These are phyloP conservation scores for Drosophila setosimentum DNA, from an alignment of 2,888 invertebrate species.

Conservation along the genomic window DNA sequence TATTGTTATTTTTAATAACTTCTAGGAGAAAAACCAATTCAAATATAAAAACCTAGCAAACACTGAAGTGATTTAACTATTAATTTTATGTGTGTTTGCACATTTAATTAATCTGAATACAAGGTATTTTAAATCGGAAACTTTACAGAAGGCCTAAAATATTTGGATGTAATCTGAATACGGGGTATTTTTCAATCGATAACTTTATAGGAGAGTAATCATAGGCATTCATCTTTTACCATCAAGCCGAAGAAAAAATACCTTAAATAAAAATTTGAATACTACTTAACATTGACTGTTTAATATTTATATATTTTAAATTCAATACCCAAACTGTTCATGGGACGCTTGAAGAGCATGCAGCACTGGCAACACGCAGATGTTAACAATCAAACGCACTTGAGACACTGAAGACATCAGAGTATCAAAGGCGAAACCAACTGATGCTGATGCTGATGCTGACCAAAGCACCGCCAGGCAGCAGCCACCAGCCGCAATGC, in stretches of 20 bases:
- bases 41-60: neutral
- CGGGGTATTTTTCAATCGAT: neutral
- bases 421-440: conserved; percentile 37
- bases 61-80: neutral
- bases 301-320: neutral
- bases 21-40: neutral
- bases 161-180: neutral
- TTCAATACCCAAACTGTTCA: neutral
- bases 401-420: conserved; percentile 42
- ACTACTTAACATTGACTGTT: neutral
- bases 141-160: neutral
- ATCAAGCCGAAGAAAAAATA: neutral
- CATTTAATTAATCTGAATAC: neutral
- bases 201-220: neutral
- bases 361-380: conserved; percentile 26
- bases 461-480: conserved; percentile 15
- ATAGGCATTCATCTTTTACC: neutral
- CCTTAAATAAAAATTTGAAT: neutral
- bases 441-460: conserved; percentile 56
- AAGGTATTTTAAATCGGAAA: neutral
- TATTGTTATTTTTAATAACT: neutral
- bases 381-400: conserved; percentile 70
- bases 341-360: neutral
- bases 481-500: conserved; percentile 23
- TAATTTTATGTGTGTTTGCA: neutral